A percentile compares a stretch with the other conserved stretches of the same genome.
phyloP scores from a whole-genome alignment of 2,797 vertebrate genomes.

The Sylvia borin region DNA sequence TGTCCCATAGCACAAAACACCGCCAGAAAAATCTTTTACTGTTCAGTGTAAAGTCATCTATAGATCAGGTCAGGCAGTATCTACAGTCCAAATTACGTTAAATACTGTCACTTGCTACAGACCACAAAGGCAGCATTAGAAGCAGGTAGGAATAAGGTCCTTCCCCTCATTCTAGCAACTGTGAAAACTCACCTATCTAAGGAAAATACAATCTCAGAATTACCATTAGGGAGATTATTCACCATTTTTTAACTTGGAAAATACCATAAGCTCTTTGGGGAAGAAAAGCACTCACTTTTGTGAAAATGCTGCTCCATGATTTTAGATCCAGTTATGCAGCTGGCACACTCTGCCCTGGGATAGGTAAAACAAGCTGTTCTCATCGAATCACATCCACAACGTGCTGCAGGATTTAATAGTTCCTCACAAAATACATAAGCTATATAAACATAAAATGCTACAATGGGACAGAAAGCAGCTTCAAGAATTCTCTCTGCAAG shows the following conservation, averaged over 20 bases:
- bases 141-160: background rate
- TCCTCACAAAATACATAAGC: background rate
- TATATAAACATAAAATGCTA: conserved; percentile 19
- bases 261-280: background rate
- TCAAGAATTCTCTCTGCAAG: conserved; percentile 2
- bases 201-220: background rate
- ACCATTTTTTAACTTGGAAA: background rate
- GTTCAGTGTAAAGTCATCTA: background rate
- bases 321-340: background rate
- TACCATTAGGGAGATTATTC: background rate
- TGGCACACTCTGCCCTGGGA: background rate
- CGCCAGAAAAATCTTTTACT: conserved; percentile 1
- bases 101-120: background rate
- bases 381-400: background rate
- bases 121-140: background rate
- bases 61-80: background rate
- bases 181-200: background rate
- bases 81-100: background rate
- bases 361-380: background rate
- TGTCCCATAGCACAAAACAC: background rate
- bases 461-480: conserved; percentile 1
- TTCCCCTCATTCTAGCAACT: background rate
- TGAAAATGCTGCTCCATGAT: background rate
- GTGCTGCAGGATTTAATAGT: background rate
- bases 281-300: background rate